Base-by-base conservation (phyloP, 2,113 vertebrate genomes). In the Prionailurus viverrinus region DNA sequence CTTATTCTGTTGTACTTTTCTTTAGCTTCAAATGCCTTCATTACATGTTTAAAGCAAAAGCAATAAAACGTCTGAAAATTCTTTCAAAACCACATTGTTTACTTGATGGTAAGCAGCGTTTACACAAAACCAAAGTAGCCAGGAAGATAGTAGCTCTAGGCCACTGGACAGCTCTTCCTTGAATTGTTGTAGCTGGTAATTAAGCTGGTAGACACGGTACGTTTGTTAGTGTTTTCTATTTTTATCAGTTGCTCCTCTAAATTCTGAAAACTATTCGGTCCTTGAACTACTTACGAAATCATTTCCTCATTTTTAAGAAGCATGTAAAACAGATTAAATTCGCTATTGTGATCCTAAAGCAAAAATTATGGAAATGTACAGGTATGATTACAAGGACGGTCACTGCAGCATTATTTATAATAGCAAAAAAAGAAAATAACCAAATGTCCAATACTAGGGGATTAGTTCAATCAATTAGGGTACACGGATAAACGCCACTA, bases 211-310 rank as follows among this genome's bases (percentile, higher is more conserved):
- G 82, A 86, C 89, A 65, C 71, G 92, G 45, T 39, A 73, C 27
- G 87, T 79, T 83, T 88, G 93, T 80, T 97, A 98, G 94, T 96
- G 82, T 89, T 98, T 97, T 95, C 97, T 96, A 95, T 98, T 98
- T 96, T 98, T 96, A 95, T 92, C 51, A 79, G 61, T 95, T 95
- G 78, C 88, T 88, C 90, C 96, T 93, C 85, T 97, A 97, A 98
- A 41, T 69, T 91, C 91, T 94, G 78, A 81, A 91, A 96, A 95
- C 86, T 41, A 65, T 92, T 96, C 63, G 93, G 91, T 90, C 93
- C 76, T 95, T 89, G 69, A 41, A 39, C 95, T 48, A 80, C 93
- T 95, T 95, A 90, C 89, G 96, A 92, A 69, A 89, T 53, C 69
- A 97, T 95, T 97, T 97, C 78, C 93, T 98, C 53, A 1, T 93